Evolutionary conservation across 2,113 vertebrate species (phyloP).

Genomic region (Cepphus grylle): DNA sequence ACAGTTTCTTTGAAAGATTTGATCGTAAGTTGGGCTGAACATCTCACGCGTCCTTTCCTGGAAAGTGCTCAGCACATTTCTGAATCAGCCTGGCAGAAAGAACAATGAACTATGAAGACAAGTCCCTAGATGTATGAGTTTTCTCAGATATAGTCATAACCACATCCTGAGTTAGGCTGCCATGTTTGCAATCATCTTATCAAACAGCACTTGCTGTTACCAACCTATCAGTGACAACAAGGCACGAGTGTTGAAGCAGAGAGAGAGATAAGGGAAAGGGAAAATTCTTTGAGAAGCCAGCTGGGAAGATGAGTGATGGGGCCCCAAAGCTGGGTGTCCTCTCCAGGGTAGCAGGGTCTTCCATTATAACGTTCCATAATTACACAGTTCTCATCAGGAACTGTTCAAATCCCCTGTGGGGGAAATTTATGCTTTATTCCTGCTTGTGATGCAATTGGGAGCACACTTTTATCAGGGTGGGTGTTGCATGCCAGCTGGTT

Average conservation of each 20-base stretch:
- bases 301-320: neutral
- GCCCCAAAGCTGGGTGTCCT: neutral
- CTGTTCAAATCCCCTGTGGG: neutral
- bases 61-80: neutral
- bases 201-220: neutral
- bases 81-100: neutral
- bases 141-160: neutral
- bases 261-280: neutral
- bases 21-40: neutral
- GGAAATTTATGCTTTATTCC: neutral
- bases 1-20: neutral
- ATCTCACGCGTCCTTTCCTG: neutral
- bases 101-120: neutral
- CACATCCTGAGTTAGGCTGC: neutral
- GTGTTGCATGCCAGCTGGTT: neutral
- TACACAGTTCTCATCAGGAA: neutral
- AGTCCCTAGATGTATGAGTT: neutral
- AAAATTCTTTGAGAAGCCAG: neutral
- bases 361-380: neutral
- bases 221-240: neutral
- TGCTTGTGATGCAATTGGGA: fast-evolving
- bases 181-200: neutral
- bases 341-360: neutral
- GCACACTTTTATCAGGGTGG: neutral
- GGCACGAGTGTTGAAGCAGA: neutral